Evolutionary conservation across 2,888 invertebrate genomes (phyloP), one percentile per base, ranked within the genome.

Genomic region (Drosophila paramelanica): DNA sequence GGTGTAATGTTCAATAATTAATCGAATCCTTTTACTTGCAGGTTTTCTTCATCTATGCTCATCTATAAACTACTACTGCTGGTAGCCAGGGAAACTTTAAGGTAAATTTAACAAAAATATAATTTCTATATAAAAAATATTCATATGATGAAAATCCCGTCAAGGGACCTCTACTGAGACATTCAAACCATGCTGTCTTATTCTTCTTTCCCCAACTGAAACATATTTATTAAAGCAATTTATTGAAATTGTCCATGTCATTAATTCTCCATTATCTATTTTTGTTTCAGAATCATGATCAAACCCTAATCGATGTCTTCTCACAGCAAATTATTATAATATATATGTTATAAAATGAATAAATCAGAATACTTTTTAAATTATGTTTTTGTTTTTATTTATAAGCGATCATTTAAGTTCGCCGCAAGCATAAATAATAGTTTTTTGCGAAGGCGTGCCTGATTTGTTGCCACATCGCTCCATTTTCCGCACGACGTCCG

Each of bases 401-500:
- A 47, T 31, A 2, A 49, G 2, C 6, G 33, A 14, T 76, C 93
- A 95, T 91, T 95, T 94, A 91, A 98, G 94, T 94, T 98, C 97
- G 47, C 98, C 98, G 93, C 97, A 98, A 73, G 96, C 95, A 81
- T 95, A 94, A 84, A 98, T 96, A 5, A 94, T 93, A 60, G 97
- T 95, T 93, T 96, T 97, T 84, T 96, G 96, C 0, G 95, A 94
- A 0, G 97, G 95, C 3, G 95, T 94, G 5, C 98, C 98, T 5
- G 95, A 93, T 92, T 97, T 97, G 46, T 95, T 94, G 14, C 98
- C 98, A 91, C 95, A 96, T 83, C 95, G 95, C 94, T 99, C 99
- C 93, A 99, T 96, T 92, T 98, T 97, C 91, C 97, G 96, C 0
- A 98, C 94, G 1, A 99, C 96, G 91, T 98, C 98, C 90, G 98